phyloP scores from a whole-genome alignment of 1,140 invertebrate genomes.

The Aphelenchoides avenae region DNA sequence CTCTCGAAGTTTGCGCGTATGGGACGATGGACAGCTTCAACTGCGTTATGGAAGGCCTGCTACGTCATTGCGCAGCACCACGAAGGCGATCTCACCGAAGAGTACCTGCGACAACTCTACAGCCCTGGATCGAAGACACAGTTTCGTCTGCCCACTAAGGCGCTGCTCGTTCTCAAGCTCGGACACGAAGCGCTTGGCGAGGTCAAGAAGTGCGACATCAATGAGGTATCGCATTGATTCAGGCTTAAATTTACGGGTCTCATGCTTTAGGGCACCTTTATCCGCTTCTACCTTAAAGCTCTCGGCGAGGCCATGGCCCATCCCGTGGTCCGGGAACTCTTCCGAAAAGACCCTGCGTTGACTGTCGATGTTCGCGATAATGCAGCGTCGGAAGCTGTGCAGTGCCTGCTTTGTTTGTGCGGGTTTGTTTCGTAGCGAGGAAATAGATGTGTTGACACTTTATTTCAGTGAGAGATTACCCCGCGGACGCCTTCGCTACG shows the following conservation, averaged over 20 bases:
- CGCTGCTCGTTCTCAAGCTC: slow-evolving; percentile 24
- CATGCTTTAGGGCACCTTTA: slow-evolving; percentile 24
- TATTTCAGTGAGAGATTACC: slow-evolving; percentile 5
- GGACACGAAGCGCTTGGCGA: slow-evolving; percentile 20
- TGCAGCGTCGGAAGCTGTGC: slow-evolving; percentile 7
- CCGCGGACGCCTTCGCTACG: slow-evolving; percentile 10
- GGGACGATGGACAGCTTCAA: too few relatives aligned
- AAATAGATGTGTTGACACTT: background rate
- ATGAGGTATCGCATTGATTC: too few relatives aligned
- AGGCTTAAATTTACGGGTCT: background rate
- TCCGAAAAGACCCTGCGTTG: background rate
- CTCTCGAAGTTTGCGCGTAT: too few relatives aligned
- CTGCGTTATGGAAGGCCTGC: slow-evolving; percentile 18
- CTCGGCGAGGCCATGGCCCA: slow-evolving; percentile 19
- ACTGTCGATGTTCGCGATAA: slow-evolving; percentile 10
- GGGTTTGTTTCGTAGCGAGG: background rate
- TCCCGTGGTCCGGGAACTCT: slow-evolving; percentile 4
- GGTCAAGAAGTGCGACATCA: slow-evolving; percentile 16
- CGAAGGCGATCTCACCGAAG: slow-evolving; percentile 18
- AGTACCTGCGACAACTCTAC: slow-evolving; percentile 14
- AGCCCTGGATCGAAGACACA: background rate
- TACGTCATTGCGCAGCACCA: slow-evolving; percentile 19
- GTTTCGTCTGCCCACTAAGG: slow-evolving; percentile 20
- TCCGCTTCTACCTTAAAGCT: slow-evolving; percentile 24
- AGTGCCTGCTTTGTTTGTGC: slow-evolving; percentile 18